A percentile compares a stretch with the other conserved stretches of the same genome.
Conservation (phyloP, 2,888 invertebrate genomes). For the Phrixothrix hirtus region DNA sequence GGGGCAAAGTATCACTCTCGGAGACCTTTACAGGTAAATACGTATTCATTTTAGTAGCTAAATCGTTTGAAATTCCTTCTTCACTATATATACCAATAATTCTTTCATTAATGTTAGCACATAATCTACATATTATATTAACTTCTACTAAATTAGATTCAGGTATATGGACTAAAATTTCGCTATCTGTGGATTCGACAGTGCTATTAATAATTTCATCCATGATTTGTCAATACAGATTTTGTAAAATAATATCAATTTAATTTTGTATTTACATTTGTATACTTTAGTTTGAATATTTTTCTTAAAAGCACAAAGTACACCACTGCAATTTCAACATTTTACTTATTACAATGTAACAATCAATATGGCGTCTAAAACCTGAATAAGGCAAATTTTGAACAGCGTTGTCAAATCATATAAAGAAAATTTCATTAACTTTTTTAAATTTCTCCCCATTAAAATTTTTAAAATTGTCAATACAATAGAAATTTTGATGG, state of each 20-base stretch:
- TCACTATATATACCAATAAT: slow-evolving; percentile 65
- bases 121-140: slow-evolving; percentile 34
- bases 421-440: no score
- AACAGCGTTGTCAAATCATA: no score
- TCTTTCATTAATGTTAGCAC: slow-evolving; percentile 39
- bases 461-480: no score
- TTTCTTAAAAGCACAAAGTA: slow-evolving; percentile 3
- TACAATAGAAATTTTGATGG: no score
- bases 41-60: slow-evolving; percentile 65
- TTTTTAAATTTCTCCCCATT: no score
- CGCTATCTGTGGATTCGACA: slow-evolving; percentile 12
- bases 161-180: slow-evolving; percentile 15
- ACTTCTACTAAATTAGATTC: slow-evolving; percentile 8
- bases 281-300: no score
- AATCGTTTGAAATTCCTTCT: slow-evolving; percentile 63
- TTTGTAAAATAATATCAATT: no score
- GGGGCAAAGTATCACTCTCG: slow-evolving; percentile 60
- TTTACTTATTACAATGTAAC: no score
- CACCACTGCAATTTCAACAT: background rate
- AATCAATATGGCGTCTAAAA: no score
- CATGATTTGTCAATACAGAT: background rate
- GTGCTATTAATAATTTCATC: background rate
- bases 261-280: no score
- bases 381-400: no score
- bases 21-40: slow-evolving; percentile 67